phyloP scores from a whole-genome alignment of 1,140 invertebrate species.

The Oryctes rhinoceros region DNA sequence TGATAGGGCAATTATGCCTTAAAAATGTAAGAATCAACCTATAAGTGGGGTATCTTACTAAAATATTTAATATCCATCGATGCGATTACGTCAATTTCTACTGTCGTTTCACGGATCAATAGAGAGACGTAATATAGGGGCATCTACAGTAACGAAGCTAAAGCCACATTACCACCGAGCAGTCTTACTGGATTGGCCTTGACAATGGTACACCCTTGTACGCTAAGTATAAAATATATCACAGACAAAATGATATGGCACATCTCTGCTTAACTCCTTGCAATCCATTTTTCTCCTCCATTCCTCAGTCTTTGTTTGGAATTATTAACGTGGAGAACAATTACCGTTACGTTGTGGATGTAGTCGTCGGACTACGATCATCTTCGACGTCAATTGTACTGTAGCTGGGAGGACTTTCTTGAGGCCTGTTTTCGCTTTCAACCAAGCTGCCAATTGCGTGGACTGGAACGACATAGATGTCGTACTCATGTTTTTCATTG shows the following conservation, averaged over 20 bases:
- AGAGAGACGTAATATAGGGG: too few species aligned
- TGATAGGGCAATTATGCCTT: too few species aligned
- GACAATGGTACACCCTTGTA: background rate
- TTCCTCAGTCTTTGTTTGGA: conserved; percentile 15
- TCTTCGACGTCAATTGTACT: background rate
- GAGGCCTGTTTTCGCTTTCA: background rate
- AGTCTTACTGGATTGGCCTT: background rate
- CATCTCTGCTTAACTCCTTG: background rate
- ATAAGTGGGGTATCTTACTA: too few species aligned
- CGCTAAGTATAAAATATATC: background rate
- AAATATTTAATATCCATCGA: too few species aligned
- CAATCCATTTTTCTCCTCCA: background rate
- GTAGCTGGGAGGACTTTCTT: conserved; percentile 43
- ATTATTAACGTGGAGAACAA: background rate
- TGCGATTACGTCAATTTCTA: too few species aligned
- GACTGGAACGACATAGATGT: conserved; percentile 65
- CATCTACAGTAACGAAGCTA: too few species aligned
- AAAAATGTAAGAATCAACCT: too few species aligned
- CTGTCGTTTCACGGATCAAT: too few species aligned
- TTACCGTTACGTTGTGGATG: background rate
- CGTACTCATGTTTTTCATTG: conserved; percentile 61
- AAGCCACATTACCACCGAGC: background rate
- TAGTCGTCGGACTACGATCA: background rate
- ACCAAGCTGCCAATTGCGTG: conserved; percentile 51
- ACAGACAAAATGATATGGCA: conserved; percentile 16